phyloP scores from a whole-genome alignment of 1,140 invertebrate species.

The Calephelis nemesis region DNA sequence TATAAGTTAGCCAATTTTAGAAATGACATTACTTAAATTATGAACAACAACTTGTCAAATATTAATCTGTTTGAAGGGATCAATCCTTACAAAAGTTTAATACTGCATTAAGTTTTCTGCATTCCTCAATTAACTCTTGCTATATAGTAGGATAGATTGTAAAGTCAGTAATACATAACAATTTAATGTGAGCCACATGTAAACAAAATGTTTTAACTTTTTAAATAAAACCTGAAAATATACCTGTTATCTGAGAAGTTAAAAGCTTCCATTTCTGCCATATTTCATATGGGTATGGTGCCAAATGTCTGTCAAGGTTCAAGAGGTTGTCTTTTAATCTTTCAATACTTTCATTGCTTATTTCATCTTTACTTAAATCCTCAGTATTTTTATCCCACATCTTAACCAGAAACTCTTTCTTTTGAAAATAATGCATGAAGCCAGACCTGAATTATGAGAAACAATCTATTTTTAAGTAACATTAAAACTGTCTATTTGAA shows the following conservation, averaged over 20 bases:
- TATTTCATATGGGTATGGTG: conserved; percentile 94
- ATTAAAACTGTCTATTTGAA: background rate
- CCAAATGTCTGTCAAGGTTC: conserved; percentile 90
- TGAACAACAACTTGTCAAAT: too few relatives aligned
- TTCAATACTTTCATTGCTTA: conserved; percentile 80
- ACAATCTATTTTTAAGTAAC: background rate
- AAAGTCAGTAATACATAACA: too few relatives aligned
- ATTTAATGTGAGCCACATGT: too few relatives aligned
- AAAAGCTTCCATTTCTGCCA: conserved; percentile 93
- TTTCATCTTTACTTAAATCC: conserved; percentile 82
- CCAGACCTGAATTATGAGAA: conserved; percentile 83
- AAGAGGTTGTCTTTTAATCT: conserved; percentile 86
- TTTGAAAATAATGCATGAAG: conserved; percentile 93
- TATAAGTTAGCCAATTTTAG: too few relatives aligned
- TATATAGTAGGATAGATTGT: too few relatives aligned
- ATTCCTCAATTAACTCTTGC: too few relatives aligned
- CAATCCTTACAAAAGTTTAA: too few relatives aligned
- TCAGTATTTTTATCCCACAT: conserved; percentile 90
- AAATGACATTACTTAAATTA: too few relatives aligned
- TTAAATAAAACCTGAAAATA: background rate
- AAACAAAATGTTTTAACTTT: too few relatives aligned
- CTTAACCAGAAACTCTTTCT: conserved; percentile 90
- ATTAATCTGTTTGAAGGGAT: too few relatives aligned
- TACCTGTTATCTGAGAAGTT: conserved; percentile 86
- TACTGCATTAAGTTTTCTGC: too few relatives aligned